Evolutionary conservation across 2,888 invertebrate species (phyloP).

Genomic region (Ellobium chinense): DNA sequence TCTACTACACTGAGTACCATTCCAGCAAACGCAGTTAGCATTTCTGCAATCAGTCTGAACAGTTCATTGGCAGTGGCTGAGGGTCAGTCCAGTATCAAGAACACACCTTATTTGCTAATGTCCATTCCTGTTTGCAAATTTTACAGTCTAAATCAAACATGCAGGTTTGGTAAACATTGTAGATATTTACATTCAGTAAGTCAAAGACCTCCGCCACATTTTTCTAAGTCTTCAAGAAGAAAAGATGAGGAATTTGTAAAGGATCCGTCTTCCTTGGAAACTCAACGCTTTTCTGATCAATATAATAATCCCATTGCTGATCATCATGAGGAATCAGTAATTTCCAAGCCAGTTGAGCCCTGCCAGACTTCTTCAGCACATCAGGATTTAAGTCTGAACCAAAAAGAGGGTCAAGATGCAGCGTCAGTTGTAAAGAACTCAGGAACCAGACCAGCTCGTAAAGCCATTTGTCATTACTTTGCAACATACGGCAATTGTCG

Average conservation of each 20-base stretch:
- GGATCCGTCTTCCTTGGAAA: background rate
- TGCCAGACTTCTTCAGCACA: too few relatives aligned
- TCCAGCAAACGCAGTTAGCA: too few relatives aligned
- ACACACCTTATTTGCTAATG: constrained; percentile 19
- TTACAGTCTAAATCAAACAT: constrained; percentile 47
- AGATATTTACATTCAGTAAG: constrained; percentile 48
- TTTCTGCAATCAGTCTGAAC: too few relatives aligned
- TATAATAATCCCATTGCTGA: background rate
- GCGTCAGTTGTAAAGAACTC: background rate
- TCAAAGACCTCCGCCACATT: constrained; percentile 5
- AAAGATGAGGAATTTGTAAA: constrained; percentile 32
- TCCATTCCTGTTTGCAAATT: constrained; percentile 50
- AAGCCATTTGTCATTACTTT: constrained; percentile 56
- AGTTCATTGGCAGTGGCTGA: background rate
- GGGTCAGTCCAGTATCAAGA: background rate
- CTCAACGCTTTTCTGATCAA: background rate
- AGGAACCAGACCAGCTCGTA: background rate
- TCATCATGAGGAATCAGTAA: constrained; percentile 31
- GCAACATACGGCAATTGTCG: constrained; percentile 56
- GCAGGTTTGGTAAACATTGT: constrained; percentile 56
- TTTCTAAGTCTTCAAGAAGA: background rate
- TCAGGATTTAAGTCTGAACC: background rate
- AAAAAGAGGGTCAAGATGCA: background rate
- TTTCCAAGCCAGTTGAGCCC: too few relatives aligned
- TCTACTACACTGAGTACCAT: too few relatives aligned